Evolutionary conservation across 2,888 invertebrate genomes (phyloP).

Genomic region (Panopea generosa): DNA sequence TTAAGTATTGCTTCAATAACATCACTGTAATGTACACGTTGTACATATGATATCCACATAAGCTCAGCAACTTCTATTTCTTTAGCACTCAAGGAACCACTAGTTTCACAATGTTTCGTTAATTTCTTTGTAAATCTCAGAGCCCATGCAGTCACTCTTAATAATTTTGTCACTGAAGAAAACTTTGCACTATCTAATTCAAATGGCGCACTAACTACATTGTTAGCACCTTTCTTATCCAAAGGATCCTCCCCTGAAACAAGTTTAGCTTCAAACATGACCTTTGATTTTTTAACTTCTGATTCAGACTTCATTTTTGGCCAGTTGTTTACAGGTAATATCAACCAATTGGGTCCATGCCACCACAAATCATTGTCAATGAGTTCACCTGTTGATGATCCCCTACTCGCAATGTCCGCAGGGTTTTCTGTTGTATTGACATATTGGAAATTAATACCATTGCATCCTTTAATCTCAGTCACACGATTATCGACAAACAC

Average conservation of each 20-base stretch:
- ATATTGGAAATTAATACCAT: too few species aligned
- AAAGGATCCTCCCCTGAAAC: too few species aligned
- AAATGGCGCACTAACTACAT: slow-evolving; percentile 7
- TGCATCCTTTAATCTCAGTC: slow-evolving; percentile 28
- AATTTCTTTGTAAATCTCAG: too few species aligned
- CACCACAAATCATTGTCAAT: slow-evolving; percentile 18
- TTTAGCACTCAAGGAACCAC: too few species aligned
- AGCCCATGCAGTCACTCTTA: too few species aligned
- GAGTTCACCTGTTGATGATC: background rate
- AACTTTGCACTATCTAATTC: slow-evolving; percentile 7
- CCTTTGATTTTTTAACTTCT: too few species aligned
- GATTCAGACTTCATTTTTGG: too few species aligned
- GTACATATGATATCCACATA: slow-evolving; percentile 14
- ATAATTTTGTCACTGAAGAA: slow-evolving; percentile 16
- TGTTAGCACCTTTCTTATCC: too few species aligned
- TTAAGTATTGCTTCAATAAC: slow-evolving; percentile 10
- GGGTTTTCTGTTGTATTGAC: slow-evolving; percentile 34
- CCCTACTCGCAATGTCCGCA: slow-evolving; percentile 30
- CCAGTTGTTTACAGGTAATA: too few species aligned
- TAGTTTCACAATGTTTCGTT: too few species aligned
- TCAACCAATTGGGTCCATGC: slow-evolving; percentile 30
- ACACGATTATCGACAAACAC: slow-evolving; percentile 29
- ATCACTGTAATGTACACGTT: background rate
- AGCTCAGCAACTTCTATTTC: slow-evolving; percentile 8
- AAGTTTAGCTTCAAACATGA: too few species aligned